These are phyloP conservation scores for Brenthis daphne DNA, from an alignment of 2,888 invertebrate species.

Conservation along the genomic window DNA sequence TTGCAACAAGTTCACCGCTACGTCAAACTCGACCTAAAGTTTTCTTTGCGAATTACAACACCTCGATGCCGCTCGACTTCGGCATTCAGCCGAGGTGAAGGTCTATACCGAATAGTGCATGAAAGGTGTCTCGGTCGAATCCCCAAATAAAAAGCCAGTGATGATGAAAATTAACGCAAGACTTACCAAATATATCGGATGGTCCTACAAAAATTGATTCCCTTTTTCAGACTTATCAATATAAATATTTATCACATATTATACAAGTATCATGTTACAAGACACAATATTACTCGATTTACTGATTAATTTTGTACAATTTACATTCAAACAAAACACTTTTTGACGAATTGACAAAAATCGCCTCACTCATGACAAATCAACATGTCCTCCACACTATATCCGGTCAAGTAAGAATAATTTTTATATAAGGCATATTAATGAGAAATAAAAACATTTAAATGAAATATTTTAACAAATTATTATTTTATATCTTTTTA, in stretches of 20 bases:
- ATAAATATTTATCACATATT: constrained; percentile 71
- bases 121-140: constrained; percentile 48
- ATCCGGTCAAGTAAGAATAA: constrained; percentile 60
- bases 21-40: constrained; percentile 48
- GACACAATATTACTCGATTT: constrained; percentile 63
- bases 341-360: constrained; percentile 77
- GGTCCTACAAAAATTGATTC: constrained; percentile 56
- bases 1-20: constrained; percentile 51
- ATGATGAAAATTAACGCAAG: constrained; percentile 63
- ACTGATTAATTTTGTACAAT: constrained; percentile 72
- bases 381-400: constrained; percentile 76
- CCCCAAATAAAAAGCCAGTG: constrained; percentile 62
- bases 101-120: constrained; percentile 40
- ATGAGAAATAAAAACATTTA: neutral
- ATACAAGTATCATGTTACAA: constrained; percentile 66
- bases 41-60: constrained; percentile 43
- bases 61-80: neutral
- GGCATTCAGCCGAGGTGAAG: constrained; percentile 42
- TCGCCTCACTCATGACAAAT: constrained; percentile 72
- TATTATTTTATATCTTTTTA: no score
- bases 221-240: constrained; percentile 59
- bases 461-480: constrained; percentile 1
- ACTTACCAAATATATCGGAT: constrained; percentile 73
- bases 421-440: neutral
- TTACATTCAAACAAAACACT: constrained; percentile 73